phyloP scores from a whole-genome alignment of 2,888 invertebrate genomes.

The Cylindroiulus punctatus region DNA sequence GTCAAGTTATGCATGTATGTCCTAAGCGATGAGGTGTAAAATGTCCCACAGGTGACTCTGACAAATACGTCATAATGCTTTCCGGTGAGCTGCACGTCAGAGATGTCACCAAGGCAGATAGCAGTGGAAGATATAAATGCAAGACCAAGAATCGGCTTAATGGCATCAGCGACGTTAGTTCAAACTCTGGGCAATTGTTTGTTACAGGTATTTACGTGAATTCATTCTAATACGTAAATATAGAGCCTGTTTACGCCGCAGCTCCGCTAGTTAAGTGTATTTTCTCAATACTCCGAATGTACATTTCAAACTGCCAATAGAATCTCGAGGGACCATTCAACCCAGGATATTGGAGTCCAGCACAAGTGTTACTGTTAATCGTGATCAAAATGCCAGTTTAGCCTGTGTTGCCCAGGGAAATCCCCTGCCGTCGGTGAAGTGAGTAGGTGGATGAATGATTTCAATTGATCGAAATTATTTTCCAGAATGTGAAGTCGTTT shows the following conservation, averaged over 20 bases:
- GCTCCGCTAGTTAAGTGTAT: too few species aligned
- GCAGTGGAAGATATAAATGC: slow-evolving; percentile 53
- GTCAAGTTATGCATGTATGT: background rate
- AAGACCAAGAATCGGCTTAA: slow-evolving; percentile 51
- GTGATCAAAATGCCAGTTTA: slow-evolving; percentile 30
- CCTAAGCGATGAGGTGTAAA: background rate
- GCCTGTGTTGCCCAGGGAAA: slow-evolving; percentile 56
- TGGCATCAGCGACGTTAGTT: slow-evolving; percentile 44
- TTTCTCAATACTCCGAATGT: background rate
- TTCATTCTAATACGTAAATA: background rate
- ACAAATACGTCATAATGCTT: slow-evolving; percentile 54
- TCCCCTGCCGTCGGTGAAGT: slow-evolving; percentile 51
- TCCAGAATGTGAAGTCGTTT: too few species aligned
- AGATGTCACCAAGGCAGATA: slow-evolving; percentile 35
- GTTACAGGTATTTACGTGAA: slow-evolving; percentile 54
- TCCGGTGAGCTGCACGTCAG: slow-evolving; percentile 55
- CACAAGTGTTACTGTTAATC: background rate
- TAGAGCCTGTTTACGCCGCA: too few species aligned
- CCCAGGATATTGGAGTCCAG: slow-evolving; percentile 49
- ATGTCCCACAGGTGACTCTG: slow-evolving; percentile 19
- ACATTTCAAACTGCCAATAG: background rate
- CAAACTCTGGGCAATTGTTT: slow-evolving; percentile 54
- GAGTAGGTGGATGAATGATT: background rate
- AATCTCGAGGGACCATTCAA: slow-evolving; percentile 50
- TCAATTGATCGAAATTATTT: too few species aligned